Percentiles rank a stretch among this genome's conserved stretches.
These are phyloP conservation scores for Morone saxatilis DNA, from an alignment of 2,113 vertebrate genomes.

Conservation along the genomic window DNA sequence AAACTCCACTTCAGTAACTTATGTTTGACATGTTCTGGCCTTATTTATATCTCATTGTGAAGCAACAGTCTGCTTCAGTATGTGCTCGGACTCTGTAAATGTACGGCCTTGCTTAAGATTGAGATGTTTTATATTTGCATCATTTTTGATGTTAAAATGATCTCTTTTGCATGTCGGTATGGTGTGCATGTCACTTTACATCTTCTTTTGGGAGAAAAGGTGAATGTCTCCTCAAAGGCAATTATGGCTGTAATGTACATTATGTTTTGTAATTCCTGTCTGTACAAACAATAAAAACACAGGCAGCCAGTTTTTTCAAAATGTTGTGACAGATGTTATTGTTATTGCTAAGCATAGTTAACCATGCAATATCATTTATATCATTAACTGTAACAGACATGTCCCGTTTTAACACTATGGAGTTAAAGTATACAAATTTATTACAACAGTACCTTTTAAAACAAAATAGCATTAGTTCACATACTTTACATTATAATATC, in stretches of 20 bases:
- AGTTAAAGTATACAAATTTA: slow-evolving; percentile 16
- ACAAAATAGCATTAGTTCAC: slow-evolving; percentile 38
- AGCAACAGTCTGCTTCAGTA: slow-evolving; percentile 6
- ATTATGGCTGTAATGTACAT: slow-evolving; percentile 59
- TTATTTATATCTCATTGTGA: slow-evolving; percentile 55
- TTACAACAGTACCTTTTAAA: slow-evolving; percentile 11
- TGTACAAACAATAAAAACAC: slow-evolving; percentile 77
- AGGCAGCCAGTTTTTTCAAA: slow-evolving; percentile 58
- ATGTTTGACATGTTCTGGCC: slow-evolving; percentile 19
- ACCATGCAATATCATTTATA: background rate
- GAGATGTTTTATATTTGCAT: slow-evolving; percentile 53
- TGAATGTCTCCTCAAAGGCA: slow-evolving; percentile 54
- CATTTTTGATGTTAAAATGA: slow-evolving; percentile 41
- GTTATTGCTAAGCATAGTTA: slow-evolving; percentile 2
- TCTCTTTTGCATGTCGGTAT: slow-evolving; percentile 67
- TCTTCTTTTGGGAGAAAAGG: slow-evolving; percentile 21
- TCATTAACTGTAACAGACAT: background rate
- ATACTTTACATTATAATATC: background rate
- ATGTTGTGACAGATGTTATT: background rate
- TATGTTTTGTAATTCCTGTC: slow-evolving; percentile 64
- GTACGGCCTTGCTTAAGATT: slow-evolving; percentile 8
- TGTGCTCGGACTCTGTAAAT: slow-evolving; percentile 13
- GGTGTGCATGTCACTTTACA: slow-evolving; percentile 71
- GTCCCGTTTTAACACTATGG: background rate
- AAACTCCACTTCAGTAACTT: slow-evolving; percentile 5